Conservation (phyloP, 2,113 vertebrate species). For the Semicossyphus pulcher region DNA sequence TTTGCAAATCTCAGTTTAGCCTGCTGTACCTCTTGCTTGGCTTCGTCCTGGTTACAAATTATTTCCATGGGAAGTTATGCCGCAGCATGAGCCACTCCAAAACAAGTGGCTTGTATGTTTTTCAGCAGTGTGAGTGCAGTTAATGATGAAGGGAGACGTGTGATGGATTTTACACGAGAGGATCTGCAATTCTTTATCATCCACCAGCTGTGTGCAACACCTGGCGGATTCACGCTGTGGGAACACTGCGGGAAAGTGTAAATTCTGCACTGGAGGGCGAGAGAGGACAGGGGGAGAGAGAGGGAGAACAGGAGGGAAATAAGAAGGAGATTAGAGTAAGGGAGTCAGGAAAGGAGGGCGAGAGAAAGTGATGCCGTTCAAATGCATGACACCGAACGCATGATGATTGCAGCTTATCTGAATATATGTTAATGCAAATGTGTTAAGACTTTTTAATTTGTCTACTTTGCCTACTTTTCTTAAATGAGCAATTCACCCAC, state of each 20-base stretch:
- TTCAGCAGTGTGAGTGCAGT: conserved; percentile 27
- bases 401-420: neutral
- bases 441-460: neutral
- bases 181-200: conserved; percentile 45
- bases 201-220: conserved; percentile 65
- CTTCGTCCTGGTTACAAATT: conserved; percentile 21
- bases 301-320: neutral
- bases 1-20: conserved; percentile 20
- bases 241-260: conserved; percentile 30
- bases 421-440: neutral
- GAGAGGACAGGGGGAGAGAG: neutral
- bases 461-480: no score
- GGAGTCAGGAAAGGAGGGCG: neutral
- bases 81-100: conserved; percentile 42
- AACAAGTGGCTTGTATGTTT: conserved; percentile 49
- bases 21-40: conserved; percentile 8
- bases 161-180: conserved; percentile 55
- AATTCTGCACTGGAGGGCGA: conserved; percentile 1
- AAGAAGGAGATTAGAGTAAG: neutral
- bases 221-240: conserved; percentile 60
- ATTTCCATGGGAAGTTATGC: conserved; percentile 12
- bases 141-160: conserved; percentile 33
- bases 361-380: neutral
- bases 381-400: neutral
- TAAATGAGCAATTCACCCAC: no score